These are phyloP conservation scores for Peromyscus polionotus DNA, from an alignment of 2,113 vertebrate species.

Conservation along the genomic window DNA sequence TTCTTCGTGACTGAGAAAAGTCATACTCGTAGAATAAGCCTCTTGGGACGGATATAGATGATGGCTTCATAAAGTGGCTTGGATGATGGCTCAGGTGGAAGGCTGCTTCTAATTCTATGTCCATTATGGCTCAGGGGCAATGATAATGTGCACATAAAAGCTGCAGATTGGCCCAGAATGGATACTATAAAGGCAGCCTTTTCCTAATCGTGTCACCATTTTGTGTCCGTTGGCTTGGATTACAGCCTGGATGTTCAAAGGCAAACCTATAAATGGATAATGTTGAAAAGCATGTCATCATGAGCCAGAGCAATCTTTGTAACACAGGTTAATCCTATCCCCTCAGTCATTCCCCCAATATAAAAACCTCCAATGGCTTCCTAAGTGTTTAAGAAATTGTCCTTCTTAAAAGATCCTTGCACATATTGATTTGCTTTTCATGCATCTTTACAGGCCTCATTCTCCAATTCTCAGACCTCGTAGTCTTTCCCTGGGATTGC, in stretches of 20 bases:
- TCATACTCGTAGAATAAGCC: constrained; percentile 55
- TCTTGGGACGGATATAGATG: constrained; percentile 9
- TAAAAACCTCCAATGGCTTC: not conserved
- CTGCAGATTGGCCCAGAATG: constrained; percentile 73
- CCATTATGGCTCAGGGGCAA: constrained; percentile 66
- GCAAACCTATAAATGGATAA: constrained; percentile 61
- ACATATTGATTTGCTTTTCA: not conserved
- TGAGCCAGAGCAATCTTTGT: constrained; percentile 50
- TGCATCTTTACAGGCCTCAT: not conserved
- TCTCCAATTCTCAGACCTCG: not conserved
- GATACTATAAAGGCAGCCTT: constrained; percentile 73
- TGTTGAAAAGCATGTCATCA: constrained; percentile 50
- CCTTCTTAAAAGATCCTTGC: not conserved
- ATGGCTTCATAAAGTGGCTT: constrained; percentile 67
- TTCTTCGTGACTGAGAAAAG: constrained; percentile 14
- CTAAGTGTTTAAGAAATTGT: constrained; percentile 22
- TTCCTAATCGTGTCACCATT: constrained; percentile 77
- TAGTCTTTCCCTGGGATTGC: not conserved
- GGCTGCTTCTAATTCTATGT: constrained; percentile 52
- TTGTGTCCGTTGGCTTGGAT: constrained; percentile 75
- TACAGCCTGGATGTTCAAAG: constrained; percentile 70
- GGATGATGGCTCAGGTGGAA: constrained; percentile 68
- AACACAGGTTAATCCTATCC: not conserved
- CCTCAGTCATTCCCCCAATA: not conserved
- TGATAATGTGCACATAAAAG: constrained; percentile 78